Base-by-base conservation (phyloP, 2,888 invertebrate species). In the Oxycera nigricornis region DNA sequence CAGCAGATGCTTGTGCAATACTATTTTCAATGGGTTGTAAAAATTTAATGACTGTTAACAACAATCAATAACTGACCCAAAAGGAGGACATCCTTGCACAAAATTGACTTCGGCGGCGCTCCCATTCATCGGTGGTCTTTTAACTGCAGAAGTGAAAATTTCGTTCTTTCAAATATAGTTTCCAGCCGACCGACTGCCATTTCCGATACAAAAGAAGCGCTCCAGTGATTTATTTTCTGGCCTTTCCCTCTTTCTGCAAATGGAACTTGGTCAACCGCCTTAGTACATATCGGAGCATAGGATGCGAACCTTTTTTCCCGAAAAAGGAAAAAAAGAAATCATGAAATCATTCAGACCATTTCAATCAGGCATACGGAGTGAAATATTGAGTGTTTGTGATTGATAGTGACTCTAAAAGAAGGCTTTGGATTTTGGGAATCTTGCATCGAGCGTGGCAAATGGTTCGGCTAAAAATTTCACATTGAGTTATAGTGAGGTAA, bases 1-100 rank as follows among this genome's bases (percentile, higher is more conserved):
- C 3, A 55, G 61, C 30, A 26, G 39, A n/a, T 20, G 41, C 30
- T 65, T 11, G 3, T 26, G 24, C 39, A 65, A 41, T 41, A 26
- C 11, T 1, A 65, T 65, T 41, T 26, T 39, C 65, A 65, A 39
- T 26, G 65, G 41, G 24, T 65, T 65, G 65, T 41, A 65, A 65
- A 65, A 65, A 65, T 65, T 65, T 65, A 65, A 65, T 65, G 65
- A 65, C 65, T 65, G 65, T 65, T 65, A 65, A 65, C 65, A 65
- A 39, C 65, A 65, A 65, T 65, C 65, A 65, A 65, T 65, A 65
- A 65, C 41, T 26, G 65, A 26, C 41, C 41, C 11, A 30, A n/a
- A 55, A 24, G 39, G 41, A 26, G 22, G 20, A 55, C 6, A 26
- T 59, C 26, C 59, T 59, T 59, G 30, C 14, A 14, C 1, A n/a